These are phyloP conservation scores for Drosophila pseudotakahashii DNA, from an alignment of 2,888 invertebrate genomes.

Conservation along the genomic window DNA sequence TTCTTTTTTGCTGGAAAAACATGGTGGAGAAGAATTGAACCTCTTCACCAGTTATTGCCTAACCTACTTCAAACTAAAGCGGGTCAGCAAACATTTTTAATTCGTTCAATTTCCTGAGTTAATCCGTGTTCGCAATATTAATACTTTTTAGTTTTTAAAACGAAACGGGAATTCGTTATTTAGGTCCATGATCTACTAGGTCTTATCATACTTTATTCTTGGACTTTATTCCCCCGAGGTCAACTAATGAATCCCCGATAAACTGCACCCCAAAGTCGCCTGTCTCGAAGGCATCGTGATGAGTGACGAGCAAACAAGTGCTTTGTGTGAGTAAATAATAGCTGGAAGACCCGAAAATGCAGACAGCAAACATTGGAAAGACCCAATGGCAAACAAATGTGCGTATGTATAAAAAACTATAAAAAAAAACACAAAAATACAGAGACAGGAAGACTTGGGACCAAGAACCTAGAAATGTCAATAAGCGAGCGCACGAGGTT, in stretches of 20 bases:
- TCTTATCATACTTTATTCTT: not conserved
- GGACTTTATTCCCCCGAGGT: conserved; percentile 5
- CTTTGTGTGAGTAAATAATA: conserved; percentile 24
- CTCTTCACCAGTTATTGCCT: conserved; percentile 4
- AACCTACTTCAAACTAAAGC: not conserved
- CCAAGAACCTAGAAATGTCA: conserved; percentile 71
- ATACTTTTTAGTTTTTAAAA: not conserved
- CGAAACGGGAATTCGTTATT: too few relatives aligned
- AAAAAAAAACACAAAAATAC: conserved; percentile 18
- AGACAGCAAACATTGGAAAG: conserved; percentile 31
- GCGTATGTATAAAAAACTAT: conserved; percentile 23
- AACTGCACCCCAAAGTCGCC: not conserved
- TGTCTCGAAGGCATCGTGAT: not conserved
- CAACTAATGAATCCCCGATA: conserved; percentile 10
- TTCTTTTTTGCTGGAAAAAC: conserved; percentile 8
- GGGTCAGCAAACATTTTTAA: conserved; percentile 1
- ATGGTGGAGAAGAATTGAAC: conserved; percentile 4
- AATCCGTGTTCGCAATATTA: too few relatives aligned
- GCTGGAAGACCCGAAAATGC: conserved; percentile 40
- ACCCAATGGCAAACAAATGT: conserved; percentile 26
- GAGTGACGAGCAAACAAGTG: conserved; percentile 37
- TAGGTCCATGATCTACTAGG: not conserved
- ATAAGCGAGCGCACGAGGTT: conserved; percentile 59
- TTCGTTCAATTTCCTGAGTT: not conserved
- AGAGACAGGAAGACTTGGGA: conserved; percentile 10